Evolutionary conservation across 2,888 invertebrate genomes (phyloP), one percentile per base, ranked within the genome.

Genomic region (Coenonympha glycerion): DNA sequence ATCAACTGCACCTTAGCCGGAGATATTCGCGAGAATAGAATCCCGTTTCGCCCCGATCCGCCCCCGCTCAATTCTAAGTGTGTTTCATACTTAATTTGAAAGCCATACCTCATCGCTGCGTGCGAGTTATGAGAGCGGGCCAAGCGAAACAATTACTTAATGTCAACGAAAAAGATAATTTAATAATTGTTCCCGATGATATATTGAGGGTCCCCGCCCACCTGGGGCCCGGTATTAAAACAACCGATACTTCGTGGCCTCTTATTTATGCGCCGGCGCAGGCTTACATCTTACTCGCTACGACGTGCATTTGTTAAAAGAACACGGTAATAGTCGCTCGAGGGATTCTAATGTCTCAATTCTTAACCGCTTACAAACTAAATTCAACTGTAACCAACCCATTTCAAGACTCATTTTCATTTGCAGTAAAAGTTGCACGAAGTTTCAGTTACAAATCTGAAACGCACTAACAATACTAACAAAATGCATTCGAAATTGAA

Each of bases 311-410:
- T 86, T 86, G 86, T 86, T 85, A 81, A 80, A 79, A 81, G 84
- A 82, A 87, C 87, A 86, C 77, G 79, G 83, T 79, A 81, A 84
- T 83, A 82, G 77, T 74, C 78, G 79, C 77, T 79, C 75, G 65
- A 70, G 76, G 78, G 78, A 83, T 84, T 86, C 86, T 86, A 87
- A 87, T 82, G 87, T 86, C 87, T 87, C 84, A 87, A 87, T 87
- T 82, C 81, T 74, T 64, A 56, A 37, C 15, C 9, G 1, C 47
- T 40, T 51, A 41, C 65, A 66, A 62, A 45, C 47, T 2, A 71
- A 66, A 64, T 48, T 61, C 48, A 58, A 73, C 76, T 63, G 61
- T 78, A 72, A 42, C 0, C 0, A 0, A 1, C 19, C 6, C 0
- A 0, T 0, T 21, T 22, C 63, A 63, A 59, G 57, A 61, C 56